phyloP scores from a whole-genome alignment of 1,140 invertebrate genomes.

The Heliothis subflexa region DNA sequence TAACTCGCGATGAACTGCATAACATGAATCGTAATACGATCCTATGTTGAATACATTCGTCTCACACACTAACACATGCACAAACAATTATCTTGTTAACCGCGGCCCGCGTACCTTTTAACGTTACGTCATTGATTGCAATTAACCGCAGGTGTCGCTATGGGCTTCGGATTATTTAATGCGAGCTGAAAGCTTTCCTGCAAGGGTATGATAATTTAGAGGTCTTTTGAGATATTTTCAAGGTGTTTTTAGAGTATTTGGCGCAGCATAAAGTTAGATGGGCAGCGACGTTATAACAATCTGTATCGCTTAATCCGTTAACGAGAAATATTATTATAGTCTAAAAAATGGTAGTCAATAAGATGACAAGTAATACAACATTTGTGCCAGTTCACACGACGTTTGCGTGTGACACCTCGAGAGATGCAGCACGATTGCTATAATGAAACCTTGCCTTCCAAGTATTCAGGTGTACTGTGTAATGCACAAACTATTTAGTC shows the following conservation, averaged over 20 bases:
- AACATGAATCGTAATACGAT: constrained; percentile 45
- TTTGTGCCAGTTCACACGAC: constrained; percentile 44
- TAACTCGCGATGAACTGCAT: constrained; percentile 47
- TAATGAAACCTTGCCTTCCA: constrained; percentile 44
- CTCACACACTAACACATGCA: constrained; percentile 25
- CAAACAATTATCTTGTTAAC: constrained; percentile 30
- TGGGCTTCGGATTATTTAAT: not conserved
- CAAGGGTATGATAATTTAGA: not conserved
- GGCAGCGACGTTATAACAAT: no score
- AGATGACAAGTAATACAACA: constrained; percentile 11
- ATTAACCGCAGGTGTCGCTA: constrained; percentile 29
- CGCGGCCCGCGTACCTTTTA: not conserved
- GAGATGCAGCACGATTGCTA: constrained; percentile 29
- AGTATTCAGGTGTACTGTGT: constrained; percentile 18
- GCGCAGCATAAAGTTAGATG: not conserved
- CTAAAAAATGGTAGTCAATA: not conserved
- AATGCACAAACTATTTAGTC: constrained; percentile 16
- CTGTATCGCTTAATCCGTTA: no score
- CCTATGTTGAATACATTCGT: constrained; percentile 44
- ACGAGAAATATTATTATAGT: no score
- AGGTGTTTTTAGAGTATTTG: not conserved
- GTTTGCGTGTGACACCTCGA: constrained; percentile 40
- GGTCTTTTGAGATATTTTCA: no score
- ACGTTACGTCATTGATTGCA: constrained; percentile 32
- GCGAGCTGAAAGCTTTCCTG: not conserved